phyloP scores from a whole-genome alignment of 2,888 invertebrate genomes.

The Spodoptera littoralis region DNA sequence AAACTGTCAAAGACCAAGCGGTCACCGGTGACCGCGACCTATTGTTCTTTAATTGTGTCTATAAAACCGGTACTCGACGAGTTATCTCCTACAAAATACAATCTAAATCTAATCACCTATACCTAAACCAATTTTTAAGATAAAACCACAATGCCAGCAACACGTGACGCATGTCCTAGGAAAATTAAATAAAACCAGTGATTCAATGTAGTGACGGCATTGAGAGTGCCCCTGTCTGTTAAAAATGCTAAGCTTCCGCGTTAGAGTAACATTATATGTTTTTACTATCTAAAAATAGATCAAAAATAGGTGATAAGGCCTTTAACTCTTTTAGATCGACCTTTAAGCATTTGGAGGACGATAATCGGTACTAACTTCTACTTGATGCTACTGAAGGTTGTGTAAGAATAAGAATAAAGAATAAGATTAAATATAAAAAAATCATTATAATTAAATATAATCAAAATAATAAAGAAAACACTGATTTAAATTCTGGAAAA shows the following conservation, averaged over 20 bases:
- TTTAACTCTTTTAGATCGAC: no score
- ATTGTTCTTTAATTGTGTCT: no score
- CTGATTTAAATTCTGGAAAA: constrained; percentile 14
- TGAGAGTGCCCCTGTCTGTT: constrained; percentile 40
- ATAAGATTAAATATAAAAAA: not conserved
- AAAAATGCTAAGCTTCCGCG: constrained; percentile 35
- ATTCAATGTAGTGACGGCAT: constrained; percentile 33
- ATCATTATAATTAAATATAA: not conserved
- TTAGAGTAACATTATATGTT: constrained; percentile 28
- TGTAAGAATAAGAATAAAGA: no score
- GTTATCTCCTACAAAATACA: no score
- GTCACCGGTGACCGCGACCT: no score
- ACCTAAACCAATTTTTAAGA: not conserved
- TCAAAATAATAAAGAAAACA: not conserved
- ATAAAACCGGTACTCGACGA: no score
- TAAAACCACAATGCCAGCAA: constrained; percentile 28
- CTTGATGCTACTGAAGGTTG: no score
- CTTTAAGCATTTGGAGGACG: no score
- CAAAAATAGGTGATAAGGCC: not conserved
- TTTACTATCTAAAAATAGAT: constrained; percentile 33
- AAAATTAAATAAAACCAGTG: constrained; percentile 28
- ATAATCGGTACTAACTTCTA: no score
- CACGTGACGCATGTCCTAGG: constrained; percentile 33
- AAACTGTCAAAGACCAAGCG: no score
- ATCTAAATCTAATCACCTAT: no score